A percentile compares a stretch with the other conserved stretches of the same genome.
phyloP scores from a whole-genome alignment of 2,888 invertebrate species.

The Encarsia formosa region DNA sequence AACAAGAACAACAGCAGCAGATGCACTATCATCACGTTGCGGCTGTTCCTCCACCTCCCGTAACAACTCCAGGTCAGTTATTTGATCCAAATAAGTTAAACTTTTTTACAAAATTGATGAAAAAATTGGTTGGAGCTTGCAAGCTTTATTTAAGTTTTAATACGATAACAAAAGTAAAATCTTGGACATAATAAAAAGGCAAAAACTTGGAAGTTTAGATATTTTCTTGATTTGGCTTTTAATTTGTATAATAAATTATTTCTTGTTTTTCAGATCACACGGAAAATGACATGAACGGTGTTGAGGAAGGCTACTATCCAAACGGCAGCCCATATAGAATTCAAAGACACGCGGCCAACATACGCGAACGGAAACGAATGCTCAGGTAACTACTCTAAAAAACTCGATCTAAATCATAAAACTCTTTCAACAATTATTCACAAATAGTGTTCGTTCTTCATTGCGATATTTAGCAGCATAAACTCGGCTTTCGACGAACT shows the following conservation, averaged over 20 bases:
- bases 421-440: background rate
- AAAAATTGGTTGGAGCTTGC: background rate
- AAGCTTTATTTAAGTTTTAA: no score
- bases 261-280: conserved; percentile 38
- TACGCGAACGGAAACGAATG: conserved; percentile 96
- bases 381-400: conserved; percentile 68
- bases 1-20: background rate
- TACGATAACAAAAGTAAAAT: no score
- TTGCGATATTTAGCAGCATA: conserved; percentile 81
- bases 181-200: no score
- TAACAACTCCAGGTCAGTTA: conserved; percentile 43
- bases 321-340: conserved; percentile 79
- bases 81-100: background rate
- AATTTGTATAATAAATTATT: no score
- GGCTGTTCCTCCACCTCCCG: no score
- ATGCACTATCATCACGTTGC: conserved; percentile 48
- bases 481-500: conserved; percentile 99
- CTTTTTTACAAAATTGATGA: background rate
- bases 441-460: conserved; percentile 39
- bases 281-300: conserved; percentile 47
- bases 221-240: no score
- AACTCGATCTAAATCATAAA: background rate
- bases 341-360: conserved; percentile 90
- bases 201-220: no score
- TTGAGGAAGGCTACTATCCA: conserved; percentile 59